Evolutionary conservation across 2,797 vertebrate species (phyloP).

Genomic region (Pseudocheirus occidentalis): DNA sequence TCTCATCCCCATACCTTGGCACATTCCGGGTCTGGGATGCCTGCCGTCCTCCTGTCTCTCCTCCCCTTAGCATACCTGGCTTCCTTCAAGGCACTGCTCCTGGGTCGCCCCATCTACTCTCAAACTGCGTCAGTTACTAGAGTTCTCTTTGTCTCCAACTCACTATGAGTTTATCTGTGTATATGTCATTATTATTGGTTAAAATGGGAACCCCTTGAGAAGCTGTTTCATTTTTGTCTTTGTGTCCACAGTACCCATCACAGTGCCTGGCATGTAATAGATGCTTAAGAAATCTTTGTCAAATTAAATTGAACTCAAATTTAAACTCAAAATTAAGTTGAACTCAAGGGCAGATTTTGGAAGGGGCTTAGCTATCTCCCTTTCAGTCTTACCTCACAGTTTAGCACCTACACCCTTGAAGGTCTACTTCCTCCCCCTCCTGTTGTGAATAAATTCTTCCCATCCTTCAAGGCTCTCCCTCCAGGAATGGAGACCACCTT

Average conservation of each 20-base stretch:
- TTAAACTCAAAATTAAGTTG: background rate
- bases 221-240: background rate
- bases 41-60: background rate
- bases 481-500: background rate
- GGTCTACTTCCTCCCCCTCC: background rate
- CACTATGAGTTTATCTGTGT: background rate
- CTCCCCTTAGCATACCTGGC: background rate
- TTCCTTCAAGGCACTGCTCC: background rate
- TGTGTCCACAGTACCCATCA: background rate
- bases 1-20: background rate
- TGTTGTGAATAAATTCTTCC: background rate
- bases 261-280: background rate
- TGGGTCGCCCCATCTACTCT: background rate
- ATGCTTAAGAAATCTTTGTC: background rate
- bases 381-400: background rate
- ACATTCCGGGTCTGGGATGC: background rate
- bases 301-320: background rate
- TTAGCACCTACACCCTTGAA: background rate
- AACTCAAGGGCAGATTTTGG: background rate
- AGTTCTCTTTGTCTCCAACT: background rate
- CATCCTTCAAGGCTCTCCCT: background rate
- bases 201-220: background rate
- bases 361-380: background rate
- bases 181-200: background rate
- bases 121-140: background rate